These are phyloP conservation scores for Acrobasis suavella DNA, from an alignment of 2,888 invertebrate species.

Conservation along the genomic window DNA sequence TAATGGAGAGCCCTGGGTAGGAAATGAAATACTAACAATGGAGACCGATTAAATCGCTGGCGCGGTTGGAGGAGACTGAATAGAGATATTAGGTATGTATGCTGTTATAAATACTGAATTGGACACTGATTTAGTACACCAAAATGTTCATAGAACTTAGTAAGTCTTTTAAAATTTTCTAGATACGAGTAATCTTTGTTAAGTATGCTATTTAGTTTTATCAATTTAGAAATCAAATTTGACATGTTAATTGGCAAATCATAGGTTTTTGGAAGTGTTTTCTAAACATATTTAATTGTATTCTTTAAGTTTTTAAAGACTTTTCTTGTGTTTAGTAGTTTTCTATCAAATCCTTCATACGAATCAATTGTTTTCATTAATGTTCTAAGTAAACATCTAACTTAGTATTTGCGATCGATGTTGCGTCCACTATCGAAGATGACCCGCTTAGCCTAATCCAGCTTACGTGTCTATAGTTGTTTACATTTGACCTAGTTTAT, in stretches of 20 bases:
- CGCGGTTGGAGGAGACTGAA: slow-evolving; percentile 13
- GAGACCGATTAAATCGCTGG: slow-evolving; percentile 26
- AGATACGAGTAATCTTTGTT: no score
- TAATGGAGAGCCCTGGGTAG: slow-evolving; percentile 45
- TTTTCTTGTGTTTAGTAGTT: no score
- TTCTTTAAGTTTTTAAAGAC: no score
- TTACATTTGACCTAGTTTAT: slow-evolving; percentile 21
- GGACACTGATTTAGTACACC: slow-evolving; percentile 1
- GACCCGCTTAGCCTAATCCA: slow-evolving; percentile 18
- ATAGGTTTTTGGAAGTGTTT: no score
- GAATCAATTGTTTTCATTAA: no score
- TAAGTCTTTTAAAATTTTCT: no score
- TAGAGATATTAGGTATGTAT: slow-evolving; percentile 17
- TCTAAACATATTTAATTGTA: no score
- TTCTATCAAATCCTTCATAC: no score
- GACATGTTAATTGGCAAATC: no score
- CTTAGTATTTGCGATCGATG: background rate
- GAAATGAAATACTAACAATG: slow-evolving; percentile 50
- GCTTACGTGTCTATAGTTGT: slow-evolving; percentile 13
- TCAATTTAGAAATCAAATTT: no score
- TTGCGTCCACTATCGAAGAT: slow-evolving; percentile 15
- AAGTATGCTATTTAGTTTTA: no score
- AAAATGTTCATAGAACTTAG: background rate
- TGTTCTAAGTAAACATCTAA: no score
- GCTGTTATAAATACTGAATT: slow-evolving; percentile 14